Conservation (phyloP, 2,888 invertebrate genomes). For the Micoletzkya japonica region DNA sequence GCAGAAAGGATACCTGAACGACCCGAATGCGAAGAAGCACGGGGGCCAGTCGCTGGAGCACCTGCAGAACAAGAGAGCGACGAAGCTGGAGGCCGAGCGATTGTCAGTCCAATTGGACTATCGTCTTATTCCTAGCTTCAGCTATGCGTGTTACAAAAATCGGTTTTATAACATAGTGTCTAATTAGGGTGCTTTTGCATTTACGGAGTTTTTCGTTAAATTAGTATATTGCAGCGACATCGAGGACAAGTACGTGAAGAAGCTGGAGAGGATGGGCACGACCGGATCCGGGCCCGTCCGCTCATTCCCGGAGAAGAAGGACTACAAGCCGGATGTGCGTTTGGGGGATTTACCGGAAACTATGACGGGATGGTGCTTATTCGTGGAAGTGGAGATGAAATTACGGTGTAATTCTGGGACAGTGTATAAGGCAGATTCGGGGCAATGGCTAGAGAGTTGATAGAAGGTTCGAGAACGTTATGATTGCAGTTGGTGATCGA, state of each 20-base stretch:
- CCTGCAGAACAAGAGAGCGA: conserved; percentile 49
- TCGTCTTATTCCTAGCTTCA: too few relatives aligned
- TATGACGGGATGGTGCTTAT: too few relatives aligned
- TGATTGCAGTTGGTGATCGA: conserved; percentile 40
- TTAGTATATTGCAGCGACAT: conserved; percentile 56
- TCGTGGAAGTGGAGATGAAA: conserved; percentile 84
- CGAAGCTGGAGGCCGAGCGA: conserved; percentile 49
- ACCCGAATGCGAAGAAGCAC: conserved; percentile 39
- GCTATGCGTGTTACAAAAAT: too few relatives aligned
- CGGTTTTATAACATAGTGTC: too few relatives aligned
- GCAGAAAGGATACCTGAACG: conserved; percentile 48
- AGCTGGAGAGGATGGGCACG: conserved; percentile 61
- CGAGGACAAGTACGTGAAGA: conserved; percentile 63
- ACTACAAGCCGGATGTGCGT: conserved; percentile 66
- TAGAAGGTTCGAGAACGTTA: too few relatives aligned
- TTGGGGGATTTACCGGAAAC: too few relatives aligned
- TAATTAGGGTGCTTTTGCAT: too few relatives aligned
- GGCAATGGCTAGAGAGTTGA: too few relatives aligned
- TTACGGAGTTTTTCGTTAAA: background rate
- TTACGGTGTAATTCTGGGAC: conserved; percentile 71
- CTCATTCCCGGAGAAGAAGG: conserved; percentile 58
- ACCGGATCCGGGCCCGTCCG: conserved; percentile 57
- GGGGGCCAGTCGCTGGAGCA: conserved; percentile 51
- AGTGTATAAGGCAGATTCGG: conserved; percentile 75
- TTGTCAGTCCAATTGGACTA: conserved; percentile 40